Evolutionary conservation across 2,888 invertebrate species (phyloP).

Genomic region (Drosophila anomalata): DNA sequence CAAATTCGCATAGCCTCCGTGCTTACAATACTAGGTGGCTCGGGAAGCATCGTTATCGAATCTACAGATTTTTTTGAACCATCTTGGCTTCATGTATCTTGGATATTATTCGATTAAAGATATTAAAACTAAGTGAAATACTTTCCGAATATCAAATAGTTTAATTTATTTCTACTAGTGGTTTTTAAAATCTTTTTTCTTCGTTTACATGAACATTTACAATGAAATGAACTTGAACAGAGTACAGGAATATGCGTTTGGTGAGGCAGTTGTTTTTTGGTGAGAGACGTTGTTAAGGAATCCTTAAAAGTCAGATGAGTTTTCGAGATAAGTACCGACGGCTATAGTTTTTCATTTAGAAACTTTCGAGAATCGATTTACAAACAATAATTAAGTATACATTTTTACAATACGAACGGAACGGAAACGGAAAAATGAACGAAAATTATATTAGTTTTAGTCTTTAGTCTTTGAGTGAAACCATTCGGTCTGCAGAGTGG

Average conservation of each 20-base stretch:
- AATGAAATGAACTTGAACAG: neutral
- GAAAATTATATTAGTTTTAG: neutral
- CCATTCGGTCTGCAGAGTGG: neutral
- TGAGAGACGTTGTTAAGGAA: too few species aligned
- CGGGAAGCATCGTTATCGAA: too few species aligned
- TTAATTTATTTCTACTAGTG: slow-evolving; percentile 7
- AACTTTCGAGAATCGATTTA: neutral
- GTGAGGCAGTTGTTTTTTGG: neutral
- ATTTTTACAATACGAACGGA: neutral
- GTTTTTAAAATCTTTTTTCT: neutral
- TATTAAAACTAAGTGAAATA: neutral
- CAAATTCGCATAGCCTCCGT: too few species aligned
- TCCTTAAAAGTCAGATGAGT: neutral
- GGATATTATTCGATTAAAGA: neutral
- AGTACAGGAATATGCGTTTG: neutral
- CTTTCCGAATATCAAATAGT: neutral
- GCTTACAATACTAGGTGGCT: too few species aligned
- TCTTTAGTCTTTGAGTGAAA: neutral
- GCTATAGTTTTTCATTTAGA: too few species aligned
- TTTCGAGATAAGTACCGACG: too few species aligned
- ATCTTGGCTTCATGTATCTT: neutral
- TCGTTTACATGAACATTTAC: slow-evolving; percentile 13
- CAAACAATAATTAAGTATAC: neutral
- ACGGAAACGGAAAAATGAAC: neutral
- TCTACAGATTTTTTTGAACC: too few species aligned